phyloP scores from a whole-genome alignment of 2,888 invertebrate species.

The Endotricha flammealis region DNA sequence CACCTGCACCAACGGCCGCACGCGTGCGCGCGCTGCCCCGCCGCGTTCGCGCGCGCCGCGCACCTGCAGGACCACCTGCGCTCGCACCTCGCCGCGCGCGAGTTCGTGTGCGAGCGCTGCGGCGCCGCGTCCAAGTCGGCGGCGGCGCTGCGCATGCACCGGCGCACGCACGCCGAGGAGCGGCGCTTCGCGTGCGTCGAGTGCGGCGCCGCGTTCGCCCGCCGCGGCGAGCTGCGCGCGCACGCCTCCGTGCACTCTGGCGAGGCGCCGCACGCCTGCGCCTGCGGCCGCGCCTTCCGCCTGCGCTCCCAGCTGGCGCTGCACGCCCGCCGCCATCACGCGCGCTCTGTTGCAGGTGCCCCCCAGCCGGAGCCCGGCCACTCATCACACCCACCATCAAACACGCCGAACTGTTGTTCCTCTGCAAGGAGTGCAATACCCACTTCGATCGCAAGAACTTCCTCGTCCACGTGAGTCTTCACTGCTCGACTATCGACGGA shows the following conservation, averaged over 20 bases:
- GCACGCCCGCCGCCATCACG: conserved; percentile 23
- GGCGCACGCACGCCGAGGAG: conserved; percentile 45
- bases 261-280: conserved; percentile 71
- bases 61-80: conserved; percentile 71
- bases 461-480: conserved; percentile 53
- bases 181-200: conserved; percentile 56
- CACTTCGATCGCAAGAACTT: conserved; percentile 48
- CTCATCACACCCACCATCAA: conserved; percentile 15
- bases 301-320: conserved; percentile 44
- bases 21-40: conserved; percentile 59
- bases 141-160: conserved; percentile 72
- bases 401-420: conserved; percentile 51
- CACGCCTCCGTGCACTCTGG: conserved; percentile 78
- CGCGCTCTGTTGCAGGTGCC: conserved; percentile 41
- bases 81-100: conserved; percentile 59
- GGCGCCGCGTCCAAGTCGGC: conserved; percentile 71
- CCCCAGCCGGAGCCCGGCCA: conserved; percentile 9
- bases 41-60: conserved; percentile 61
- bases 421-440: conserved; percentile 57
- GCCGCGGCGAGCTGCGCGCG: conserved; percentile 70
- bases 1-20: conserved; percentile 73
- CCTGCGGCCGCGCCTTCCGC: conserved; percentile 73
- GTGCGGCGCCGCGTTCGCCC: conserved; percentile 76
- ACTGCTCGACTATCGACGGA: conserved; percentile 29
- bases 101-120: conserved; percentile 75